A percentile compares a stretch with the other conserved stretches of the same genome.
Evolutionary conservation across 2,113 vertebrate genomes (phyloP).

Genomic region (Mungos mungo): DNA sequence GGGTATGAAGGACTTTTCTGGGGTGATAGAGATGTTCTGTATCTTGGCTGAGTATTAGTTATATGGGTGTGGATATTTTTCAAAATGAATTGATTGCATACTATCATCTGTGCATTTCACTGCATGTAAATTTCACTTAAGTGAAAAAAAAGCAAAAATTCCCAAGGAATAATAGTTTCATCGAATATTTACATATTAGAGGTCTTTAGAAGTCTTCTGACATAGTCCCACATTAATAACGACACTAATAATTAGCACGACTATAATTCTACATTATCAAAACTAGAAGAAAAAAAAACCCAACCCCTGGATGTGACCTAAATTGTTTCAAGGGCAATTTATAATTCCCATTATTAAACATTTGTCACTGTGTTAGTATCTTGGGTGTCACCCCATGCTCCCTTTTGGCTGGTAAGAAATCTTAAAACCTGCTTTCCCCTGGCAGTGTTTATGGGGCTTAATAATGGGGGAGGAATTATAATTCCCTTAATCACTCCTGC

Average conservation of each 20-base stretch:
- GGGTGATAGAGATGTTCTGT: not conserved
- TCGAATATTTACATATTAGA: not conserved
- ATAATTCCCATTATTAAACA: not conserved
- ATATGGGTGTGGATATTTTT: not conserved
- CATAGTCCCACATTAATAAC: not conserved
- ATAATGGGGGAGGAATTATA: not conserved
- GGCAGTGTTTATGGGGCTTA: not conserved
- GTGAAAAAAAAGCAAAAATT: not conserved
- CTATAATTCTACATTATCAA: not conserved
- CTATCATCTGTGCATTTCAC: not conserved
- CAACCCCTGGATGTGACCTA: not conserved
- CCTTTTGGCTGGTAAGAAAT: not conserved
- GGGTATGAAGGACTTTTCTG: not conserved
- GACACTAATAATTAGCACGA: too few species aligned
- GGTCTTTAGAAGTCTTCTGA: not conserved
- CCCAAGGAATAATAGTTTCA: not conserved
- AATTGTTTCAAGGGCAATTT: not conserved
- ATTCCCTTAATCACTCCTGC: not conserved
- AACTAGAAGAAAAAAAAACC: not conserved
- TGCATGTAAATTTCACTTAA: not conserved
- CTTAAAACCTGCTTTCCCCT: not conserved
- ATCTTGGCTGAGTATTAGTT: not conserved
- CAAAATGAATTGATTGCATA: not conserved
- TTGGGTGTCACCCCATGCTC: not conserved
- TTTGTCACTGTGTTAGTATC: not conserved